Conservation (phyloP, 2,113 vertebrate species). For the Corythoichthys intestinalis region DNA sequence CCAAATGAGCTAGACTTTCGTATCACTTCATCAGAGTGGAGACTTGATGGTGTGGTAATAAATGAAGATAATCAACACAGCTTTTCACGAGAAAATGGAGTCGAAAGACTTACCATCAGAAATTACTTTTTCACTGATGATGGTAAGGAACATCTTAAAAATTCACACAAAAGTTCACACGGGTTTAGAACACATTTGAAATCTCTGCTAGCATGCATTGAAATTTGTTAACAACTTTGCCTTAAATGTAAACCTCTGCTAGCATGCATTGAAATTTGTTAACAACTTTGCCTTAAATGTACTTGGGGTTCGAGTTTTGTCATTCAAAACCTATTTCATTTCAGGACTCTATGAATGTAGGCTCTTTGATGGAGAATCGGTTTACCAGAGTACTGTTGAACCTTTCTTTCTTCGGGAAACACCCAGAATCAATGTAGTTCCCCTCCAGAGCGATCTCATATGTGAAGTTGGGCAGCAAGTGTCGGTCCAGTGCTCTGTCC, state of each 20-base stretch:
- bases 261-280: background rate
- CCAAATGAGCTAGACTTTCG: rapidly evolving
- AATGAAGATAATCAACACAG: rapidly evolving
- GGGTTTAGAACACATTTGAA: too few relatives aligned
- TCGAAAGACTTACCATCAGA: background rate
- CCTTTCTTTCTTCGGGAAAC: rapidly evolving
- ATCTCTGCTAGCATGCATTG: background rate
- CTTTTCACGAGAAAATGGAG: rapidly evolving
- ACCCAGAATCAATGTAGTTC: conserved; percentile 15
- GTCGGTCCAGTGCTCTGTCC: rapidly evolving
- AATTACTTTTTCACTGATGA: background rate
- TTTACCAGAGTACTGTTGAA: background rate
- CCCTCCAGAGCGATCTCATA: rapidly evolving
- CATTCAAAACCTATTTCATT: background rate
- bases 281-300: background rate
- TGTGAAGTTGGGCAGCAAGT: rapidly evolving
- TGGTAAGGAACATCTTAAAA: conserved; percentile 25
- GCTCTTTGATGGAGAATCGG: background rate
- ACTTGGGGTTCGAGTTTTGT: background rate
- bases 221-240: background rate
- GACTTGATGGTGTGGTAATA: rapidly evolving
- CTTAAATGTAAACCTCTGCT: background rate
- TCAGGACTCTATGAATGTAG: conserved; percentile 32
- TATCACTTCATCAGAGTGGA: conserved; percentile 18
- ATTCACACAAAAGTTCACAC: background rate